Evolutionary conservation across 1,140 invertebrate species (phyloP), one percentile per base, ranked within the genome.

Genomic region (Campodea augens): DNA sequence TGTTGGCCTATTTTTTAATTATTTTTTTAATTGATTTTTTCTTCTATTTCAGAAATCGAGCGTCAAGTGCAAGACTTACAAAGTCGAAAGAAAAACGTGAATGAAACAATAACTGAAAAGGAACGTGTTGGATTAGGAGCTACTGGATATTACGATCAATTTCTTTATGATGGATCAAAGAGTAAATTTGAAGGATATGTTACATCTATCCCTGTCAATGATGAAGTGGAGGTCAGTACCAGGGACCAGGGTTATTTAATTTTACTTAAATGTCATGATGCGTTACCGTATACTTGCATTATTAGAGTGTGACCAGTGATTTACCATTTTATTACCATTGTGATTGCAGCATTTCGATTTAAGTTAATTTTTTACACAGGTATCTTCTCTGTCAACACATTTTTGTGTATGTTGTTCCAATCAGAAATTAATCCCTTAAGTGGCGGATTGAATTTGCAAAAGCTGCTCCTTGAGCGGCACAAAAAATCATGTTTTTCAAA

Each of bases 201-300:
- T 32, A 91, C 87, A 45, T 95, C 90, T 1, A 96, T 96, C 66
- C 88, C 88, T 43, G 79, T 88, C 0, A 92, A 89, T 66, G 86
- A 89, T 66, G 84, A 89, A 62, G 70, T 72, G 27, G 87, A 91
- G 63, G 77, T 78, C 7, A 64, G 68, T 63, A 65, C 7, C 43
- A 18, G 38, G 41, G 24, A n/a, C n/a, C 1, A 37, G 32, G 37
- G 2, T n/a, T 38, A 12, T 19, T 49, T 38, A 40, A 27, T 38
- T 37, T 45, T 18, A n/a, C 13, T 7, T 7, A 13, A 13, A n/a
- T n/a, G 49, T 25, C 10, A 23, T 21, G n/a, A 20, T 19, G 25
- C 36, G 38, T 27, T 19, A 20, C 18, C 15, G 23, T 10, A 22
- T 41, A 18, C 5, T 12, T 43, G 29, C 10, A 2, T 22, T 43